These are phyloP conservation scores for Protosalanx chinensis DNA, from an alignment of 2,797 vertebrate species.

Conservation along the genomic window DNA sequence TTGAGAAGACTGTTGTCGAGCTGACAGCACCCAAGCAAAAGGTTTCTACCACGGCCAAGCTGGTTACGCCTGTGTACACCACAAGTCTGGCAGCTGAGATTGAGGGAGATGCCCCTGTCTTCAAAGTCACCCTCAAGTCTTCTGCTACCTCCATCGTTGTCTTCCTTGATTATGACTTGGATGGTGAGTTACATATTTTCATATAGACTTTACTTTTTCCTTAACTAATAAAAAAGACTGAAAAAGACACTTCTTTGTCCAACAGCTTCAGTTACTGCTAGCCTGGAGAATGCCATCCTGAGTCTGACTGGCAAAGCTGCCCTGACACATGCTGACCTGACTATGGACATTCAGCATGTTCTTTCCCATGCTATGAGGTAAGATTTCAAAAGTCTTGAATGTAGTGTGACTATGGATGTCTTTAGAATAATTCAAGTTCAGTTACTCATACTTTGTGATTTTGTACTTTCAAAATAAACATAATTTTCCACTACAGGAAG, in stretches of 20 bases:
- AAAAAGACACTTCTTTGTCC: conserved; percentile 22
- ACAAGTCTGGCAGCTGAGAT: conserved; percentile 68
- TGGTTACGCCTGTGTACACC: conserved; percentile 81
- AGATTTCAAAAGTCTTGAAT: conserved; percentile 8
- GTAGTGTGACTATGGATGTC: neutral
- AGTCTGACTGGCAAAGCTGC: conserved; percentile 59
- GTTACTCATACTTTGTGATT: neutral
- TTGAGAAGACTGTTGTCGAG: conserved; percentile 67
- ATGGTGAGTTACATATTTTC: conserved; percentile 74
- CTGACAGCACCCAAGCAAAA: conserved; percentile 74
- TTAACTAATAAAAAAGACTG: neutral
- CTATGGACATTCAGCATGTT: conserved; percentile 69
- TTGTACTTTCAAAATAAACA: too few species aligned
- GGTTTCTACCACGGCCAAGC: conserved; percentile 65
- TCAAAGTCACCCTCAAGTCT: conserved; percentile 77
- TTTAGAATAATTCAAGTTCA: neutral
- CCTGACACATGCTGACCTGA: conserved; percentile 81
- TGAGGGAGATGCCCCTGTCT: conserved; percentile 65
- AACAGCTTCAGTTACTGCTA: conserved; percentile 72
- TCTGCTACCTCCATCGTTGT: conserved; percentile 77
- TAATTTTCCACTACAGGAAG: conserved; percentile 24
- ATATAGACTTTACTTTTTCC: too few species aligned
- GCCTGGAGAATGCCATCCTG: conserved; percentile 62
- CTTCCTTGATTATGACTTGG: conserved; percentile 82
- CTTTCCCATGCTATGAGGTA: conserved; percentile 61